phyloP scores from a whole-genome alignment of 2,797 vertebrate species.

The Aldrovandia affinis region DNA sequence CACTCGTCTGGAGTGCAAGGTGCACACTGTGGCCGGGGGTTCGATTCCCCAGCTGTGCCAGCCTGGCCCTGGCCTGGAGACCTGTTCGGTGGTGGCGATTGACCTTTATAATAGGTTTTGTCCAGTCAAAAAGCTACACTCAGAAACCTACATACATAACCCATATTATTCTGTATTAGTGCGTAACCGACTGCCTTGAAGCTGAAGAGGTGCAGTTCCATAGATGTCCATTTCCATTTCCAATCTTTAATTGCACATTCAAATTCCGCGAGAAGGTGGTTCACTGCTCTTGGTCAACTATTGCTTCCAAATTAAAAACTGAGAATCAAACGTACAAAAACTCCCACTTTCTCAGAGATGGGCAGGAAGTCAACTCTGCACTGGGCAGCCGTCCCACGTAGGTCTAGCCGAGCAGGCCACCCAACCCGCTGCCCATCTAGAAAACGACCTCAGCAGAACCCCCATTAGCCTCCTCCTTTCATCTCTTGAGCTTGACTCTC shows the following conservation, averaged over 20 bases:
- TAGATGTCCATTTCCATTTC: background rate
- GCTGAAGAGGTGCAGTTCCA: background rate
- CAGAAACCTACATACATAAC: background rate
- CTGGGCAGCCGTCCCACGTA: background rate
- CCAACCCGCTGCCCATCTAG: background rate
- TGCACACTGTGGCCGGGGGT: too few relatives aligned
- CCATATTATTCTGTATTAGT: background rate
- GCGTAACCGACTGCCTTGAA: background rate
- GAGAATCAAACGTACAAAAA: background rate
- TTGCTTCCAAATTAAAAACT: background rate
- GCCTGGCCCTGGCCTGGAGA: too few relatives aligned
- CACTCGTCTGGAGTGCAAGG: too few relatives aligned
- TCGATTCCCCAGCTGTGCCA: too few relatives aligned
- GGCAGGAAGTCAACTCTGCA: background rate
- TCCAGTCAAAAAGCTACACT: background rate
- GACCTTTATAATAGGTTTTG: background rate
- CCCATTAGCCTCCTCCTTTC: constrained; percentile 25
- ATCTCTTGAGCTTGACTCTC: background rate
- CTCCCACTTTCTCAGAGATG: background rate
- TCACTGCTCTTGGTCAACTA: background rate
- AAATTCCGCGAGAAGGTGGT: background rate
- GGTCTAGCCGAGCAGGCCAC: background rate
- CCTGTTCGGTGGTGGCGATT: too few relatives aligned
- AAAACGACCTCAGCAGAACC: constrained; percentile 13
- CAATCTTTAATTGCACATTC: background rate